Base-by-base conservation (phyloP, 2,888 invertebrate species). In the Melieria omissa region DNA sequence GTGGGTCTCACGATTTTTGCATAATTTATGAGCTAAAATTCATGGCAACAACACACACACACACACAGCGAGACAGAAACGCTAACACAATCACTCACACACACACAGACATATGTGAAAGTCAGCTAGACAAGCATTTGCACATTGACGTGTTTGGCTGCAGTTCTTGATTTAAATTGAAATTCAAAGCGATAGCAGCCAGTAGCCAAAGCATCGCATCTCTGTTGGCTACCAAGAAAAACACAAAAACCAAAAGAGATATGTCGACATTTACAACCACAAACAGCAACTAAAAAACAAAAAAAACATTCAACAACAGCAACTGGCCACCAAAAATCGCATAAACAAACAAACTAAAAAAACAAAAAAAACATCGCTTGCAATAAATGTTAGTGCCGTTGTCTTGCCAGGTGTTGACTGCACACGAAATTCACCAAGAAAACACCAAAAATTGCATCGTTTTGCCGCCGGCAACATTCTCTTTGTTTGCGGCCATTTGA, bases 21-120 rank as follows among this genome's bases (percentile, higher is more conserved):
- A 77, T 77, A 77, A 77, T 77, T 77, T 77, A 77, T 77, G 74
- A 76, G 74, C 67, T 65, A 67, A 75, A 74, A 75, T 77, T 77
- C 76, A 77, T 74, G 75, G 71, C 46, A 61, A 63, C 47, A n/a
- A 16, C 14, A 63, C 14, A 29, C 46, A 47, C 0, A 77, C 75
- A 74, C 77, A 78, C 71, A 72, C 74, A 74, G 79, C 77, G 77
- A 52, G 14, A 9, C 9, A 57, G 12, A 47, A 44, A 44, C 58
- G 55, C 9, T 45, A 7, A 14, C 10, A 16, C 46, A 12, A 4
- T 16, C 8, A 57, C 10, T 45, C 8, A 57, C 12, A 45, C 8
- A 46, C 16, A 8, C 4, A 12, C 55, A 1, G 9, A 52, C 16
- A 16, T 14, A 49, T 29, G 62, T 63, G 4, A 47, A 52, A 63